phyloP scores from a whole-genome alignment of 2,113 vertebrate species.

The Neodon shergylaensis region DNA sequence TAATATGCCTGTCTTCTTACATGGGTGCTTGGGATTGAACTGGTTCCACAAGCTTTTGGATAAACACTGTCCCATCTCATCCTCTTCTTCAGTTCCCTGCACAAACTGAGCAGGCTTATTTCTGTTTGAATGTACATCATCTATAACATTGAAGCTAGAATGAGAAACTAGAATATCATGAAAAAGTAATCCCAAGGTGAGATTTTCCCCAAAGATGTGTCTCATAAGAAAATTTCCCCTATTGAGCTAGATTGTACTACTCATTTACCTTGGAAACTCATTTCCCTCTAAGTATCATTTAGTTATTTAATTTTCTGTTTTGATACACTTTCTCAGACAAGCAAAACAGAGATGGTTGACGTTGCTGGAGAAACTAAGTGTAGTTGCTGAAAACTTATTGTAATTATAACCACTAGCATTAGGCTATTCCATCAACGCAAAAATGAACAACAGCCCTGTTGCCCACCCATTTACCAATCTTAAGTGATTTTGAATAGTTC shows the following conservation, averaged over 20 bases:
- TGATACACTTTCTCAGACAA: conserved; percentile 1
- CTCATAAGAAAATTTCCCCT: background rate
- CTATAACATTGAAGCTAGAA: background rate
- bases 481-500: background rate
- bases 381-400: background rate
- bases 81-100: background rate
- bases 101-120: background rate
- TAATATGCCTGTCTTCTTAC: too few species aligned
- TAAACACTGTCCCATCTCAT: too few species aligned
- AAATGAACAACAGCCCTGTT: rapidly evolving
- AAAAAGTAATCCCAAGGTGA: background rate
- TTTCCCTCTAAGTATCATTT: background rate
- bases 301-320: conserved; percentile 29
- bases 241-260: background rate
- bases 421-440: background rate
- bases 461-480: background rate
- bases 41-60: background rate
- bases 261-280: conserved; percentile 44
- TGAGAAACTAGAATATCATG: background rate
- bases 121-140: background rate
- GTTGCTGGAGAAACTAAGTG: background rate
- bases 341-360: background rate
- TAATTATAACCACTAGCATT: background rate
- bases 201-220: background rate
- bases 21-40: background rate